Percentiles rank a stretch among this genome's conserved stretches.
Evolutionary conservation across 2,113 vertebrate species (phyloP).

Genomic region (Pseudois nayaur): DNA sequence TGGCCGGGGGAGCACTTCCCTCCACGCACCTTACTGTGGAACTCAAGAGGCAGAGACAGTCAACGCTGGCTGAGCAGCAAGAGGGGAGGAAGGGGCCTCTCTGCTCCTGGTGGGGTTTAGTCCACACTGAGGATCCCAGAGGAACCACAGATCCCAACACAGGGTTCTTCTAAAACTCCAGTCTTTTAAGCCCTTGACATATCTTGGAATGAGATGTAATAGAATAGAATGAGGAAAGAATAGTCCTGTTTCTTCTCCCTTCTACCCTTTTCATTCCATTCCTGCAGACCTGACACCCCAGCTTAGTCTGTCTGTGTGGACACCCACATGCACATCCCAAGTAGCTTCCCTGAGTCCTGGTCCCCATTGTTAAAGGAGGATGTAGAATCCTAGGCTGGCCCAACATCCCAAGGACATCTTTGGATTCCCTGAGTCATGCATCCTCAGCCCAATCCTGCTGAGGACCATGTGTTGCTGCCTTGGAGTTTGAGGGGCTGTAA

Average conservation of each 20-base stretch:
- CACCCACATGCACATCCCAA: accelerated
- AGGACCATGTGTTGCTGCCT: not conserved
- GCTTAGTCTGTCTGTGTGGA: not conserved
- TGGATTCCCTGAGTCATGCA: not conserved
- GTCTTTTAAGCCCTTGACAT: not conserved
- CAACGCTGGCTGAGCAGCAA: not conserved
- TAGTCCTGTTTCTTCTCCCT: not conserved
- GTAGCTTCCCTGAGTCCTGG: not conserved
- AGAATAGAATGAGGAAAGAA: not conserved
- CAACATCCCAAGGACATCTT: not conserved
- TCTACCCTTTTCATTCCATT: not conserved
- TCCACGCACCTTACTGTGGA: not conserved
- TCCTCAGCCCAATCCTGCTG: not conserved
- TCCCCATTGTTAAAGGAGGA: not conserved
- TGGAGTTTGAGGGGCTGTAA: not conserved
- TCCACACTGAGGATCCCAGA: not conserved
- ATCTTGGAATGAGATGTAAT: not conserved
- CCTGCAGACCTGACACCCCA: not conserved
- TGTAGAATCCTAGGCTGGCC: not conserved
- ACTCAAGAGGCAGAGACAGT: not conserved
- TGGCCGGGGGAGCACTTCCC: not conserved
- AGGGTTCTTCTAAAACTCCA: not conserved
- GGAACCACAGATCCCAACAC: not conserved
- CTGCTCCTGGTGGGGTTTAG: not conserved
- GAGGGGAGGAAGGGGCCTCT: not conserved